A percentile compares a stretch with the other conserved stretches of the same genome.
Conservation (phyloP, 2,797 vertebrate genomes). For the Esox masquinongy region DNA sequence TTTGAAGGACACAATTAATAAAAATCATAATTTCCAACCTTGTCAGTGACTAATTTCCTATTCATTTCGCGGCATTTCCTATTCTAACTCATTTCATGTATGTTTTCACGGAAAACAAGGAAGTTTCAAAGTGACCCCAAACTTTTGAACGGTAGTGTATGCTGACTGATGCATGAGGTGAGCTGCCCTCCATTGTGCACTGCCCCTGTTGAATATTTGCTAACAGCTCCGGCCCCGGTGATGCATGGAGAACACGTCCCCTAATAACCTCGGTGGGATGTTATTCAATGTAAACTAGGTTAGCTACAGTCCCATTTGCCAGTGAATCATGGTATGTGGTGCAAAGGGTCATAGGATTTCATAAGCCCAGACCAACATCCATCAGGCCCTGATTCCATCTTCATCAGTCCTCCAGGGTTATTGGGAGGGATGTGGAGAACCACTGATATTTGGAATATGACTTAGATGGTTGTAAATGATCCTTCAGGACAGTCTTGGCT, state of each 20-base stretch:
- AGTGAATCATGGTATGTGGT: slow-evolving; percentile 34
- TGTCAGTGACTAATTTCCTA: too few relatives aligned
- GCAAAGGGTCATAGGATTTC: slow-evolving; percentile 47
- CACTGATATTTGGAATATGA: neutral
- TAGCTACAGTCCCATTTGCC: slow-evolving; percentile 54
- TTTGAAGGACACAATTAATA: too few relatives aligned
- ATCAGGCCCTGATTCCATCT: slow-evolving; percentile 38
- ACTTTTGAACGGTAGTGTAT: too few relatives aligned
- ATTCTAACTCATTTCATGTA: too few relatives aligned
- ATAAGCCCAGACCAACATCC: slow-evolving; percentile 48
- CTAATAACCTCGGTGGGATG: slow-evolving; percentile 60
- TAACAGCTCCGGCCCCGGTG: slow-evolving; percentile 51
- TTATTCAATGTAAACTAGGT: slow-evolving; percentile 68
- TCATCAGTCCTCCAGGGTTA: slow-evolving; percentile 10
- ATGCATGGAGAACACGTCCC: slow-evolving; percentile 68
- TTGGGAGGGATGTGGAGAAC: neutral
- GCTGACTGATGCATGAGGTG: too few relatives aligned
- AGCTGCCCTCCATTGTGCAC: slow-evolving; percentile 43
- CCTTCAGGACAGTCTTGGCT: neutral
- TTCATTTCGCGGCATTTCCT: too few relatives aligned
- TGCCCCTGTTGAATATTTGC: slow-evolving; percentile 48
- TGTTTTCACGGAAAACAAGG: too few relatives aligned
- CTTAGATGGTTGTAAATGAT: neutral
- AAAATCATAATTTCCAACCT: too few relatives aligned
- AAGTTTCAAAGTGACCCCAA: too few relatives aligned